Percentiles rank a stretch among this genome's conserved stretches.
phyloP scores from a whole-genome alignment of 2,888 invertebrate genomes.

The Apodemia zela region DNA sequence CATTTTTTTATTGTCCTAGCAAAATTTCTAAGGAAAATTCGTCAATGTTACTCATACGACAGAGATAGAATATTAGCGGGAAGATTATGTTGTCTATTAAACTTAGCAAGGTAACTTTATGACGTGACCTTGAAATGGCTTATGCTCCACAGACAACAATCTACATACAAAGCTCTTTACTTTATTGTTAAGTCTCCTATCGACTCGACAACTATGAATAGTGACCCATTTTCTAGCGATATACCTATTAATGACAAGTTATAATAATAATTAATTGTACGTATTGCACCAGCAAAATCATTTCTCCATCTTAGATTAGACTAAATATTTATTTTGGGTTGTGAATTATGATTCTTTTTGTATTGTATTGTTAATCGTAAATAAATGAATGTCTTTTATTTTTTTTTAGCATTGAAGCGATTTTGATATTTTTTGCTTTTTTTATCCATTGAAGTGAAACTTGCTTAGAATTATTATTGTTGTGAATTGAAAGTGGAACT shows the following conservation, averaged over 20 bases:
- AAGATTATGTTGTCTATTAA: not conserved
- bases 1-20: slow-evolving; percentile 11
- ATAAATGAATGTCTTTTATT: no score
- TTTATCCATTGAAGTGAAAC: no score
- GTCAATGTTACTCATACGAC: slow-evolving; percentile 18
- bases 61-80: slow-evolving; percentile 39
- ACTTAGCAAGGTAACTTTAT: not conserved
- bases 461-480: no score
- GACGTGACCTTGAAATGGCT: slow-evolving; percentile 16
- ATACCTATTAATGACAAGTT: not conserved
- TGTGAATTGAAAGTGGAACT: no score
- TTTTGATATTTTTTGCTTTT: no score
- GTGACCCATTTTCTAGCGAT: not conserved
- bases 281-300: no score
- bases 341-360: no score
- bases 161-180: not conserved
- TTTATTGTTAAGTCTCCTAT: not conserved
- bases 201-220: not conserved
- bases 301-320: no score
- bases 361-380: no score
- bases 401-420: no score
- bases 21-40: not conserved
- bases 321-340: no score
- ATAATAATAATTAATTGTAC: no score
- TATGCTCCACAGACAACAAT: slow-evolving; percentile 3